Percentiles rank a stretch among this genome's conserved stretches.
phyloP scores from a whole-genome alignment of 2,888 invertebrate species.

The Branchipolynoe longqiensis region DNA sequence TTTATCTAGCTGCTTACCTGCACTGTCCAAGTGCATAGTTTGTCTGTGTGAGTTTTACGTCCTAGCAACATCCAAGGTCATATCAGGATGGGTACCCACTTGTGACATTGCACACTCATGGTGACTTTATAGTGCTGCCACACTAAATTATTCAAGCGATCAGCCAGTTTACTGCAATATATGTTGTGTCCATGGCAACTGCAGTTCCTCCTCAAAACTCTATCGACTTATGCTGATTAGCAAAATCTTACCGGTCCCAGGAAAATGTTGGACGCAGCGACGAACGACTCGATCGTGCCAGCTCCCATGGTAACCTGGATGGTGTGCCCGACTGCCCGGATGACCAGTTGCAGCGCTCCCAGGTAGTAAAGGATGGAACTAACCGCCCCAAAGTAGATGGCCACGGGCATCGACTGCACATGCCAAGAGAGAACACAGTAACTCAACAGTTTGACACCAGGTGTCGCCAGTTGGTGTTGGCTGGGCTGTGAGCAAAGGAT shows the following conservation, averaged over 20 bases:
- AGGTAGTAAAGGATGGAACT: slow-evolving; percentile 62
- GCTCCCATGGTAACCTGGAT: slow-evolving; percentile 62
- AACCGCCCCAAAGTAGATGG: slow-evolving; percentile 63
- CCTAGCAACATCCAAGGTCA: too few relatives aligned
- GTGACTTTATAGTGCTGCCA: too few relatives aligned
- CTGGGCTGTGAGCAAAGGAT: too few relatives aligned
- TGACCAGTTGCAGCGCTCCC: slow-evolving; percentile 63
- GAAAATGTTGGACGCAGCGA: slow-evolving; percentile 66
- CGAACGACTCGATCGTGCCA: slow-evolving; percentile 63
- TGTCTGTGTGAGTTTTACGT: too few relatives aligned
- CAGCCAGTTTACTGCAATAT: slow-evolving; percentile 21
- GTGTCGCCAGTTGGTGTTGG: too few relatives aligned
- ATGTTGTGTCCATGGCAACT: neutral
- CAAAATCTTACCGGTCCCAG: slow-evolving; percentile 64
- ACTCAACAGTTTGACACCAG: too few relatives aligned
- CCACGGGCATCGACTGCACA: slow-evolving; percentile 61
- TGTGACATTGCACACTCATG: too few relatives aligned
- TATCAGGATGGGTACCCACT: too few relatives aligned
- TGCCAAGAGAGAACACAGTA: too few relatives aligned
- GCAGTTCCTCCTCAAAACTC: neutral
- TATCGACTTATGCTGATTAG: neutral
- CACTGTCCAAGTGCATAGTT: too few relatives aligned
- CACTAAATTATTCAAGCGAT: too few relatives aligned
- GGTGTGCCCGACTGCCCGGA: slow-evolving; percentile 57
- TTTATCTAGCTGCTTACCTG: too few relatives aligned